phyloP scores from a whole-genome alignment of 1,140 invertebrate species.

The Neelides sp. region DNA sequence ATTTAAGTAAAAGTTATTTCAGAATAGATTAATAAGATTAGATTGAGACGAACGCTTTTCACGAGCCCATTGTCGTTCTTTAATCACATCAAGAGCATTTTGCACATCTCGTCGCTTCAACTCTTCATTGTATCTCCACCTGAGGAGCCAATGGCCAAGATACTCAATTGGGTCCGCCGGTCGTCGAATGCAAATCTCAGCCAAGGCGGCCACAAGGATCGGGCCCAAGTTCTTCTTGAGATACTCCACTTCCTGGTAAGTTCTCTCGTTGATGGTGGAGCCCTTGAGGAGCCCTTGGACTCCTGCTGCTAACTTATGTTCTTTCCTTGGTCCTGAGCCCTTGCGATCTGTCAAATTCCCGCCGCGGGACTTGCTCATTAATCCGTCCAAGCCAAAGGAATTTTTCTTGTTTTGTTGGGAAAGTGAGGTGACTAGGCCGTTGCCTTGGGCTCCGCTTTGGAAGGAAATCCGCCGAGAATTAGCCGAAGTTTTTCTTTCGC shows the following conservation, averaged over 20 bases:
- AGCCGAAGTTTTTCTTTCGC: too few species aligned
- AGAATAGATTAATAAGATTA: neutral
- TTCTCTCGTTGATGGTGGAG: slow-evolving; percentile 19
- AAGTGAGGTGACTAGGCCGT: too few species aligned
- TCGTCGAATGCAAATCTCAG: slow-evolving; percentile 28
- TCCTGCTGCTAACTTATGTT: too few species aligned
- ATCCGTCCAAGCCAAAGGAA: too few species aligned
- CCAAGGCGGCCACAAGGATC: slow-evolving; percentile 26
- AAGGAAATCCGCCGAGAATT: too few species aligned
- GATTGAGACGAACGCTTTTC: neutral
- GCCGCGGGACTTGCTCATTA: too few species aligned
- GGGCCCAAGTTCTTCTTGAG: slow-evolving; percentile 29
- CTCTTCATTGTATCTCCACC: slow-evolving; percentile 31
- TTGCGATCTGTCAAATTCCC: too few species aligned
- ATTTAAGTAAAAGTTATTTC: neutral
- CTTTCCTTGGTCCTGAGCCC: too few species aligned
- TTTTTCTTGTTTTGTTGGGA: too few species aligned
- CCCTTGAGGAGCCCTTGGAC: too few species aligned
- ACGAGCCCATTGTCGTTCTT: slow-evolving; percentile 10
- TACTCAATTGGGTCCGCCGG: slow-evolving; percentile 29
- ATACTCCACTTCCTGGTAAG: slow-evolving; percentile 28
- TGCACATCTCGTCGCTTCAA: slow-evolving; percentile 26
- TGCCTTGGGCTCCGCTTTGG: too few species aligned
- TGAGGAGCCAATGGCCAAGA: slow-evolving; percentile 29
- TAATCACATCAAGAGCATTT: slow-evolving; percentile 25